Conservation (phyloP, 1,140 invertebrate species). For the Episyrphus balteatus region DNA sequence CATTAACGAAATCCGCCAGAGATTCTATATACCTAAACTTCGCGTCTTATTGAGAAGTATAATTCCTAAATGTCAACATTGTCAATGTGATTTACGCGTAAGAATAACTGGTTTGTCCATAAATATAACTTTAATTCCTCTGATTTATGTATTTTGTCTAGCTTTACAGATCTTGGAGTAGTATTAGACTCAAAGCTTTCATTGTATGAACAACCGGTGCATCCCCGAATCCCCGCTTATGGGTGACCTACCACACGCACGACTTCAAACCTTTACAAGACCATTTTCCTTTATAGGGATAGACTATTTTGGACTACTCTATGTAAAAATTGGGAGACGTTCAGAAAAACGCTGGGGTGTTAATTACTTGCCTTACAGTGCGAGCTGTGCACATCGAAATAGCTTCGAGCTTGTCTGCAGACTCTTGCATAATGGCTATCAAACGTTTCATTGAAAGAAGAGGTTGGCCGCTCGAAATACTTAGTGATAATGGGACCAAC, state of each 20-base stretch:
- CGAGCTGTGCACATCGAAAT: conserved; percentile 13
- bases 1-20: conserved; percentile 9
- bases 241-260: not conserved
- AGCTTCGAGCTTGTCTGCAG: not conserved
- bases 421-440: not conserved
- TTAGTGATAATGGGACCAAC: not conserved
- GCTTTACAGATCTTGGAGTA: too few species aligned
- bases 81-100: too few species aligned
- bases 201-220: not conserved
- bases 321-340: not conserved
- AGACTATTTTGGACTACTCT: not conserved
- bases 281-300: not conserved
- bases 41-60: not conserved
- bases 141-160: too few species aligned
- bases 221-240: not conserved
- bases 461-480: not conserved
- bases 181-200: too few species aligned
- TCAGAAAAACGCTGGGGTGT: conserved; percentile 16
- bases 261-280: not conserved
- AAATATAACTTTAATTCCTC: too few species aligned
- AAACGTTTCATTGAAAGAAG: not conserved
- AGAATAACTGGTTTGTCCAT: too few species aligned
- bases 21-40: not conserved
- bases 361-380: conserved; percentile 21
- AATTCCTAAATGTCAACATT: not conserved